These are phyloP conservation scores for Pyrgus malvae DNA, from an alignment of 2,888 invertebrate species.

Conservation along the genomic window DNA sequence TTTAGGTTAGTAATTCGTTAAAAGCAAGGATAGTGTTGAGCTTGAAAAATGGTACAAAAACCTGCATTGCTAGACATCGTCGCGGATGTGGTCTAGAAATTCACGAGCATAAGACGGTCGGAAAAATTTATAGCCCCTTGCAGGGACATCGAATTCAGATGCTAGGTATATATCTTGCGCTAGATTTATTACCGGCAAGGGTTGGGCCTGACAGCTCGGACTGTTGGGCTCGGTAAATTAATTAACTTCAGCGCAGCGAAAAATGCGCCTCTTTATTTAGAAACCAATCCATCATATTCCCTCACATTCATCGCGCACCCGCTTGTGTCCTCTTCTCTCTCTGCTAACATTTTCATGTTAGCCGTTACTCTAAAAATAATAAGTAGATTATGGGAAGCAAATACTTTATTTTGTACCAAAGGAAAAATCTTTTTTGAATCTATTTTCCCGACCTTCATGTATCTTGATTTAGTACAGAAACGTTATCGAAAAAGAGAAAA, in stretches of 20 bases:
- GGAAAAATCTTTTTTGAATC: too few species aligned
- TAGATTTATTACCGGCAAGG: slow-evolving; percentile 9
- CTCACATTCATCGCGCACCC: too few species aligned
- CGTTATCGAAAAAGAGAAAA: too few species aligned
- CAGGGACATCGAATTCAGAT: slow-evolving; percentile 5
- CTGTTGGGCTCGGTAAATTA: slow-evolving; percentile 1
- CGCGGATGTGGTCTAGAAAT: slow-evolving; percentile 6
- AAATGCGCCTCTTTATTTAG: background rate
- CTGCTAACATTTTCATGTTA: too few species aligned
- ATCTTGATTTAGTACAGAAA: too few species aligned
- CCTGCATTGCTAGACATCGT: slow-evolving; percentile 41
- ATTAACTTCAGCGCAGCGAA: slow-evolving; percentile 2
- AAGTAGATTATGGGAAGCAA: too few species aligned
- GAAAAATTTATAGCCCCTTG: slow-evolving; percentile 16
- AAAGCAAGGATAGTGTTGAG: slow-evolving; percentile 24
- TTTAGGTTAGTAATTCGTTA: slow-evolving; percentile 22
- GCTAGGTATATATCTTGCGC: slow-evolving; percentile 5
- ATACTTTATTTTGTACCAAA: too few species aligned
- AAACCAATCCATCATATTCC: background rate
- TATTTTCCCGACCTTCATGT: too few species aligned
- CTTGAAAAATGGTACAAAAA: slow-evolving; percentile 40
- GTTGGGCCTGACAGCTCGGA: slow-evolving; percentile 2
- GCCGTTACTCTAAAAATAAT: too few species aligned
- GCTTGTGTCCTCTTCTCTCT: too few species aligned
- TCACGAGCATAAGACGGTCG: background rate